Percentiles rank a stretch among this genome's conserved stretches.
These are phyloP conservation scores for Pogonocherus hispidulus DNA, from an alignment of 2,888 invertebrate genomes.

Conservation along the genomic window DNA sequence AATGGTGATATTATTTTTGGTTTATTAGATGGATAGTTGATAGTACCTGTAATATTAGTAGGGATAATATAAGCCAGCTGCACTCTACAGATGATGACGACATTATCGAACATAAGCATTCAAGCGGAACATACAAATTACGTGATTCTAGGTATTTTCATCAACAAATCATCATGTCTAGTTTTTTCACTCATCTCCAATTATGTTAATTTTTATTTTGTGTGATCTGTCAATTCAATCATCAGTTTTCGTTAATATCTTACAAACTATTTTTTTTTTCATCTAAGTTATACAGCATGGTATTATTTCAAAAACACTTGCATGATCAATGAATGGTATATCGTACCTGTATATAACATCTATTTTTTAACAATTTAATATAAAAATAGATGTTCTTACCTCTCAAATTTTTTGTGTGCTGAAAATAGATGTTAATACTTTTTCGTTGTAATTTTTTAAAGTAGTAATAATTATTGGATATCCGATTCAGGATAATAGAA, in stretches of 20 bases:
- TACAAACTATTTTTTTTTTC: neutral
- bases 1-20: constrained; percentile 26
- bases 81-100: constrained; percentile 72
- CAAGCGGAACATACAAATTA: constrained; percentile 77
- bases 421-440: too few species aligned
- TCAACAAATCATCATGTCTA: neutral
- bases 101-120: constrained; percentile 69
- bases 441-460: constrained; percentile 4
- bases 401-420: too few species aligned
- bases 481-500: constrained; percentile 74
- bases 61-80: constrained; percentile 62
- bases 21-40: constrained; percentile 66
- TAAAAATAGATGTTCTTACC: too few species aligned
- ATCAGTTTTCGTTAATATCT: neutral
- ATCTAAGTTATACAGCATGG: neutral
- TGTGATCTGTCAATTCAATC: neutral
- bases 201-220: neutral
- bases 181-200: neutral
- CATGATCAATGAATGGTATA: too few species aligned
- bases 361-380: too few species aligned
- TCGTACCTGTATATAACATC: too few species aligned
- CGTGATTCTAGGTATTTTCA: constrained; percentile 78
- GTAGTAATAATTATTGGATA: neutral
- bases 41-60: constrained; percentile 65
- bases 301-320: constrained; percentile 16